Evolutionary conservation across 2,113 vertebrate species (phyloP).

Genomic region (Colistium nudipinnis): DNA sequence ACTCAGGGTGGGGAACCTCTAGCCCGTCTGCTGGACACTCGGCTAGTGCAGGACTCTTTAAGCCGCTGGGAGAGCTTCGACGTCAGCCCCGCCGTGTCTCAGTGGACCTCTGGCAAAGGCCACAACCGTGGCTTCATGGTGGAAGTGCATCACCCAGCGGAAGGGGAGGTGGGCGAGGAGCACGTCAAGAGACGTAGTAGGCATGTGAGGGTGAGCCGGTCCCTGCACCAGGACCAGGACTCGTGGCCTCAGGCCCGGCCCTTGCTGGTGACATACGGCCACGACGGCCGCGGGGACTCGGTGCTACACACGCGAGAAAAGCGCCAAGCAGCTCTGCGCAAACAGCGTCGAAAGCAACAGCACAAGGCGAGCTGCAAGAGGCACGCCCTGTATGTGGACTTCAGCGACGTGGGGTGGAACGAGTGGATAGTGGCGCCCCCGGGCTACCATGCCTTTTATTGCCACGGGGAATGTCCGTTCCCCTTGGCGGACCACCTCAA

Average conservation of each 20-base stretch:
- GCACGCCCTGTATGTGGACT: conserved; percentile 96
- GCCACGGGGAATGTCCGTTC: conserved; percentile 98
- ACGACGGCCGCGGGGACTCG: conserved; percentile 92
- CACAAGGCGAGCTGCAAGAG: conserved; percentile 94
- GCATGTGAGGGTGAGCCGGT: conserved; percentile 96
- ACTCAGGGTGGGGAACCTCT: conserved; percentile 83
- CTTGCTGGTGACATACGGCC: conserved; percentile 94
- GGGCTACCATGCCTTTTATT: conserved; percentile 97
- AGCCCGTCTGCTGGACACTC: conserved; percentile 95
- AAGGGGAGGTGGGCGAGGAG: conserved; percentile 78
- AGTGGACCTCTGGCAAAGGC: conserved; percentile 91
- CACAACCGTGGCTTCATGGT: conserved; percentile 94
- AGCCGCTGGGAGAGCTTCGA: conserved; percentile 98
- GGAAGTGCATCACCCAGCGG: conserved; percentile 91
- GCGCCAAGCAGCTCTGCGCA: conserved; percentile 87
- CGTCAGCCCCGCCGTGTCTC: conserved; percentile 91
- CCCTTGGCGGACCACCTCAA: conserved; percentile 97
- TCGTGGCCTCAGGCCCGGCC: conserved; percentile 94
- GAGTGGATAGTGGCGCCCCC: conserved; percentile 99
- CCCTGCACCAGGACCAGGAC: conserved; percentile 90
- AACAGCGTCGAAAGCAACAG: conserved; percentile 89
- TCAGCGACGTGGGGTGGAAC: conserved; percentile 99
- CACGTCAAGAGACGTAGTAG: conserved; percentile 82
- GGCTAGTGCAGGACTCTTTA: conserved; percentile 91
- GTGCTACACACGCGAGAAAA: conserved; percentile 92